Conservation (phyloP, 2,797 vertebrate genomes). For the Triplophysa yarkandensis region DNA sequence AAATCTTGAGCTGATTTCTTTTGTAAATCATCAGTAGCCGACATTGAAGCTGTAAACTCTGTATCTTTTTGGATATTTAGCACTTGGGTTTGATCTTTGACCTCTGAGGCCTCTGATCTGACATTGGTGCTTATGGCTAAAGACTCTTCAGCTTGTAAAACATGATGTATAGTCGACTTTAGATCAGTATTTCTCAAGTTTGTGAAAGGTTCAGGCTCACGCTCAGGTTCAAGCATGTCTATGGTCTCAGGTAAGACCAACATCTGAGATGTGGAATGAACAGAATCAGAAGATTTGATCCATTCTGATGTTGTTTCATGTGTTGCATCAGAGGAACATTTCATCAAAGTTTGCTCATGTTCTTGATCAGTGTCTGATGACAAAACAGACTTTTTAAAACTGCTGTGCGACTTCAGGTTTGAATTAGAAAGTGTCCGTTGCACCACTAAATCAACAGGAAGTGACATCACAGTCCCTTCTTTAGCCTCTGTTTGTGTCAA, state of each 20-base stretch:
- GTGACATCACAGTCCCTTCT: slow-evolving; percentile 1
- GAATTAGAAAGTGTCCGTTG: background rate
- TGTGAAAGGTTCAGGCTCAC: background rate
- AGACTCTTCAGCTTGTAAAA: background rate
- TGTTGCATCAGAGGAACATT: background rate
- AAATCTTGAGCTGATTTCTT: slow-evolving; percentile 4
- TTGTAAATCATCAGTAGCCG: background rate
- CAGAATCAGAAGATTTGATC: background rate
- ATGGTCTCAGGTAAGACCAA: slow-evolving; percentile 3
- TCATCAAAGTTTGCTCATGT: background rate
- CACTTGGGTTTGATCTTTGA: slow-evolving; percentile 22
- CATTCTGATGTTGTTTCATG: background rate
- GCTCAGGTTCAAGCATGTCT: background rate
- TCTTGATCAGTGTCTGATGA: background rate
- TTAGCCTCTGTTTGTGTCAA: background rate
- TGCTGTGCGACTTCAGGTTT: background rate
- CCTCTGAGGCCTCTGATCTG: background rate
- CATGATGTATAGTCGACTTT: background rate
- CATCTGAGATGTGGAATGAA: slow-evolving; percentile 3
- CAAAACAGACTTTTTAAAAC: background rate
- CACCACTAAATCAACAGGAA: background rate
- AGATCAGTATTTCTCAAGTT: background rate
- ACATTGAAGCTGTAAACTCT: background rate
- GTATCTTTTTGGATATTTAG: background rate
- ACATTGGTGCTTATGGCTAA: background rate